These are phyloP conservation scores for Morpho achilles DNA, from an alignment of 2,888 invertebrate genomes.

Conservation along the genomic window DNA sequence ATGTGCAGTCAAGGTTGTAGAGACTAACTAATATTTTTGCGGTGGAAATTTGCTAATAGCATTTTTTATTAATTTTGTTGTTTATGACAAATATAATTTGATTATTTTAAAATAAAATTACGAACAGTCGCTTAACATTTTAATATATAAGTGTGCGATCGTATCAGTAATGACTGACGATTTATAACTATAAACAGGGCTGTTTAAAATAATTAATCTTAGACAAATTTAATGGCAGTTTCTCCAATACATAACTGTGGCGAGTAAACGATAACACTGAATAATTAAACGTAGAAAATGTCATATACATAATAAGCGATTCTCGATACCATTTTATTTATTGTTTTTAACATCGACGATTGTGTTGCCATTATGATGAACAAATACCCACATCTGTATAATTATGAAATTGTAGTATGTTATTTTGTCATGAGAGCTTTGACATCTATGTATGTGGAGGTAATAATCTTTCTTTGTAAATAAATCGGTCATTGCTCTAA, in stretches of 20 bases:
- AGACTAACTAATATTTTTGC: too few species aligned
- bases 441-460: too few species aligned
- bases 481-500: too few species aligned
- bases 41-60: too few species aligned
- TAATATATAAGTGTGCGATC: too few species aligned
- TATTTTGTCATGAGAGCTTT: neutral
- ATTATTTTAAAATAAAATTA: too few species aligned
- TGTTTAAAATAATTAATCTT: neutral
- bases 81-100: too few species aligned
- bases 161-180: too few species aligned
- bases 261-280: constrained; percentile 6
- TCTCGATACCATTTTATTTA: constrained; percentile 7
- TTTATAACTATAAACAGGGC: neutral
- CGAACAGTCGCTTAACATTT: too few species aligned
- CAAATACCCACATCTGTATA: neutral
- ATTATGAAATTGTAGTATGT: neutral
- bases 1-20: too few species aligned
- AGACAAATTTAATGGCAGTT: neutral
- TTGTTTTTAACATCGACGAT: constrained; percentile 5
- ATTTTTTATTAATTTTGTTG: too few species aligned
- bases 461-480: too few species aligned
- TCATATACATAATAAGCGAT: constrained; percentile 1
- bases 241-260: neutral
- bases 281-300: neutral
- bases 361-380: neutral